Percentiles rank a stretch among this genome's conserved stretches.
These are phyloP conservation scores for Strongylocentrotus purpuratus DNA, from an alignment of 35 echinoderm and acorn worm genomes.

Conservation along the genomic window DNA sequence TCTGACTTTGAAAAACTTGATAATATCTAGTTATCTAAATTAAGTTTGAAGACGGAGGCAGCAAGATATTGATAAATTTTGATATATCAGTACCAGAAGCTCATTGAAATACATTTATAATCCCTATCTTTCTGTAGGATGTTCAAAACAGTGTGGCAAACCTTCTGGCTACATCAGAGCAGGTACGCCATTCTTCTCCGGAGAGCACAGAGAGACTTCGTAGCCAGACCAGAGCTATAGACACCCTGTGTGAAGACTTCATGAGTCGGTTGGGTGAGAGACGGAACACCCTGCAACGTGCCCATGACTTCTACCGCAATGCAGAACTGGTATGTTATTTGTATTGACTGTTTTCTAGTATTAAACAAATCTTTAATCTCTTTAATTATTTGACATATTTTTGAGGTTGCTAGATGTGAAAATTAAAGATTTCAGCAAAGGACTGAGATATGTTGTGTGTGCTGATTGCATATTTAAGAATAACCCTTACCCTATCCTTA, in stretches of 20 bases:
- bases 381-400: neutral
- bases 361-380: neutral
- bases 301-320: constrained; percentile 86
- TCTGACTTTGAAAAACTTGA: too few relatives aligned
- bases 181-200: constrained; percentile 76
- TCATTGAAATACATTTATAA: neutral
- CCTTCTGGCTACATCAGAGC: constrained; percentile 64
- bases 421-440: too few relatives aligned
- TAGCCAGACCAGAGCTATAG: constrained; percentile 86
- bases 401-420: neutral
- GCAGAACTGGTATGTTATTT: constrained; percentile 67
- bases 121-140: constrained; percentile 55
- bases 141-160: constrained; percentile 80
- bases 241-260: constrained; percentile 86
- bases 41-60: too few relatives aligned
- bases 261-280: constrained; percentile 70
- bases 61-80: too few relatives aligned
- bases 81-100: too few relatives aligned
- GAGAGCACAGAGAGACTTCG: constrained; percentile 81
- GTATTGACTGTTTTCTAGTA: neutral
- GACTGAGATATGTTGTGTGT: too few relatives aligned
- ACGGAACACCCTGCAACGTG: constrained; percentile 66
- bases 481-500: neutral
- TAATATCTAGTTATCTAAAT: too few relatives aligned
- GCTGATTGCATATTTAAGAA: too few relatives aligned